Evolutionary conservation across 2,888 invertebrate species (phyloP).

Genomic region (Leucania comma): DNA sequence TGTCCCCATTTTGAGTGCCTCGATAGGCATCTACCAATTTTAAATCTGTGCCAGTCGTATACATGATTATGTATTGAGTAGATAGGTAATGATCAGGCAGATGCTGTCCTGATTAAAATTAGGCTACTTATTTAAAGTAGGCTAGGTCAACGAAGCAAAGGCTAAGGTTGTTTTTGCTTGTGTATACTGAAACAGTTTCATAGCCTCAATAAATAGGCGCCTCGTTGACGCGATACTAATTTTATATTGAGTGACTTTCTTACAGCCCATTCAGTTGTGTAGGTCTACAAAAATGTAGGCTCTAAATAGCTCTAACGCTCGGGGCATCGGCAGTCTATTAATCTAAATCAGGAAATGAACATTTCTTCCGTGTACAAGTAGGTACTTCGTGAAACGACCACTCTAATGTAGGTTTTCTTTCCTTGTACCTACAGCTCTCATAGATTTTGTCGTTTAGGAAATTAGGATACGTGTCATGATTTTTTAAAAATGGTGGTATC

Average conservation of each 20-base stretch:
- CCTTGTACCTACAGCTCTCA: neutral
- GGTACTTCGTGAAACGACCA: too few species aligned
- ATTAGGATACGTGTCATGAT: neutral
- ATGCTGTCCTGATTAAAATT: conserved; percentile 22
- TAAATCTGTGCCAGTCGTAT: neutral
- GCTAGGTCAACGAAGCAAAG: neutral
- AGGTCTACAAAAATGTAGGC: neutral
- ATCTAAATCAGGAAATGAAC: neutral
- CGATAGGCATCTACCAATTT: neutral
- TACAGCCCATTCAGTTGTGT: conserved; percentile 1
- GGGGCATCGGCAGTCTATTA: neutral
- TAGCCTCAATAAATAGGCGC: conserved; percentile 12
- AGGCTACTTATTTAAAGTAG: neutral
- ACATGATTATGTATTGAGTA: neutral
- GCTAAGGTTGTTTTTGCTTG: conserved; percentile 21
- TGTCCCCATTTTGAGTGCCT: conserved; percentile 2
- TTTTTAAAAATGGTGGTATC: conserved; percentile 8
- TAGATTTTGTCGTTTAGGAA: neutral
- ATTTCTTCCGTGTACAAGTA: neutral
- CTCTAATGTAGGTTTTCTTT: neutral
- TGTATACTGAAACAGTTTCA: conserved; percentile 5
- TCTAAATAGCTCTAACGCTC: too few species aligned
- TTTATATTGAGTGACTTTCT: neutral
- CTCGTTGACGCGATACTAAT: neutral
- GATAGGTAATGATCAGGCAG: neutral